Base-by-base conservation (phyloP, 1,140 invertebrate species). In the Rhynchophorus ferrugineus region DNA sequence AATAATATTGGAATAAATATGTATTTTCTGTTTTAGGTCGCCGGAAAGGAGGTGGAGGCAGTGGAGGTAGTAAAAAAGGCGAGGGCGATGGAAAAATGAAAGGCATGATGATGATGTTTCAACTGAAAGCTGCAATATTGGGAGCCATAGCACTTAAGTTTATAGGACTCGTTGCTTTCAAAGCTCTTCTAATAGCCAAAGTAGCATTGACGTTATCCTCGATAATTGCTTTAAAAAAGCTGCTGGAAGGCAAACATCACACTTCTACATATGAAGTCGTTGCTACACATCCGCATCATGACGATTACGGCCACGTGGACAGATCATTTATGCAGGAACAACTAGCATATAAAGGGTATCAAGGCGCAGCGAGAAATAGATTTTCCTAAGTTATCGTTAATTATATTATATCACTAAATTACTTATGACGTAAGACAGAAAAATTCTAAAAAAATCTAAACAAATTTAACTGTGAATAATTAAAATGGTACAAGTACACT, bases 101-200 rank as follows among this genome's bases (percentile, higher is more conserved):
- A 58, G 83, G 85, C 17, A 73, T 89, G 44, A 72, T 89, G 21
- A 74, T 87, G 49, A 75, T 89, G 36, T 71, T 87, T 64, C 86
- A 87, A 65, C 66, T 89, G 65, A 90, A 90, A 73, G 83, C 85
- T 49, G 83, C 83, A 46, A 79, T 82, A 14, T 74, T 89, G 19
- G 81, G 87, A 59, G 86, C 86, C 14, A 72, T 89, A 49, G 79
- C 81, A 54, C 75, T 90, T 9, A 87, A 85, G 54, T 83, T 79
- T 63, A 76, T 89, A 44, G 87, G 84, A 6, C 74, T 89, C n/a
- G 73, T 88, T 21, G 85, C 86, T 3, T 82, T 88, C 73, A 90
- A 90, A 73, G 87, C 87, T 13, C 74, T 90, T 43, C 73, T 89
- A 38, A 77, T 89, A 57, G 85, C 85, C 66, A 90, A 90, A 72